Evolutionary conservation across 2,113 vertebrate genomes (phyloP).

Genomic region (Raja brachyura): DNA sequence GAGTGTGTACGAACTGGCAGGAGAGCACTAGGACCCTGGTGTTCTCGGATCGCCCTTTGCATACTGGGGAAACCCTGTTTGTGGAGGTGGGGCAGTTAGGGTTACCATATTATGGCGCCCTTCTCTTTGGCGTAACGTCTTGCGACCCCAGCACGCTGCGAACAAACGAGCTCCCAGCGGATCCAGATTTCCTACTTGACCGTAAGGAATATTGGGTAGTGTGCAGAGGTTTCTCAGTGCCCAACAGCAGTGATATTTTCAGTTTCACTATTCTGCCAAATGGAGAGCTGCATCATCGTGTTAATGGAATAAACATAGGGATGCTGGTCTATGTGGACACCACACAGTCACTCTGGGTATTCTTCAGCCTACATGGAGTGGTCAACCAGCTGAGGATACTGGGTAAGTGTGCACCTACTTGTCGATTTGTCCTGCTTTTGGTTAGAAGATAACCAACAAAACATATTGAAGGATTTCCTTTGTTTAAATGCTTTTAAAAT

Average conservation of each 20-base stretch:
- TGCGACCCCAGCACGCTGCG: conserved; percentile 86
- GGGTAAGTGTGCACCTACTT: conserved; percentile 54
- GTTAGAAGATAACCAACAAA: neutral
- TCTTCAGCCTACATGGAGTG: conserved; percentile 86
- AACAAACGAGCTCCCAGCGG: conserved; percentile 79
- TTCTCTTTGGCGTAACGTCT: conserved; percentile 89
- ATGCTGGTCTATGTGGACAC: conserved; percentile 90
- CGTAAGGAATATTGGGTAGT: conserved; percentile 98
- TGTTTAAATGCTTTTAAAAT: neutral
- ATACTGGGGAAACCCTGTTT: conserved; percentile 78
- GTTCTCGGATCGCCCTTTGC: conserved; percentile 86
- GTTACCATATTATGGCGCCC: conserved; percentile 77
- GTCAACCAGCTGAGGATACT: conserved; percentile 84
- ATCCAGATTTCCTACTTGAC: conserved; percentile 86
- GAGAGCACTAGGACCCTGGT: conserved; percentile 87
- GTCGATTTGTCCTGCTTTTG: neutral
- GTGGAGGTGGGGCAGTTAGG: conserved; percentile 85
- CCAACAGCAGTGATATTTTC: conserved; percentile 78
- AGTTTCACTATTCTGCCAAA: conserved; percentile 81
- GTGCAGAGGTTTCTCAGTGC: conserved; percentile 75
- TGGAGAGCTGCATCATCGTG: conserved; percentile 82
- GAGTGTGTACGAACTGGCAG: conserved; percentile 81
- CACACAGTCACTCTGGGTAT: conserved; percentile 88
- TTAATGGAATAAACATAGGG: conserved; percentile 79
- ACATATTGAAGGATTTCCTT: neutral